These are phyloP conservation scores for Oriolus oriolus DNA, from an alignment of 2,113 vertebrate genomes.

Conservation along the genomic window DNA sequence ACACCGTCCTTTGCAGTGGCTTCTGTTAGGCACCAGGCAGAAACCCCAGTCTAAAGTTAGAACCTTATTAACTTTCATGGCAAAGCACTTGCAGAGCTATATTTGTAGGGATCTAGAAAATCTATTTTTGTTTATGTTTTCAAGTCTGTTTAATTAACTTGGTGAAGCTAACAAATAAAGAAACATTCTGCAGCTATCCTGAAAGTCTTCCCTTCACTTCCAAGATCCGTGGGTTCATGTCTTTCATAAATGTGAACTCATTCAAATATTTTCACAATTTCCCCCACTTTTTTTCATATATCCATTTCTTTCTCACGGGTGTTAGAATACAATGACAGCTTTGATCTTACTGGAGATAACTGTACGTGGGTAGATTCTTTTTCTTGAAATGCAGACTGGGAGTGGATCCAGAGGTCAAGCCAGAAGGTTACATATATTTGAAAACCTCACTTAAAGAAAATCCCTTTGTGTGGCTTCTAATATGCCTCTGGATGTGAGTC, in stretches of 20 bases:
- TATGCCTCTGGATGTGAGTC: neutral
- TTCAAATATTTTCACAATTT: conserved; percentile 33
- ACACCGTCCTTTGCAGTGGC: neutral
- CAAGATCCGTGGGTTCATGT: neutral
- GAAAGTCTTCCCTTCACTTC: neutral
- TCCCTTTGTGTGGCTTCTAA: conserved; percentile 9
- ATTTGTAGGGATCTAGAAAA: conserved; percentile 35
- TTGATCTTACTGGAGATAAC: conserved; percentile 16
- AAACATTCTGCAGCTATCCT: neutral
- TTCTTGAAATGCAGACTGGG: conserved; percentile 34
- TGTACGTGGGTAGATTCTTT: neutral
- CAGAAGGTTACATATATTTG: conserved; percentile 34
- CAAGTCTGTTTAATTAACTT: conserved; percentile 43
- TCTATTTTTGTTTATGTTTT: conserved; percentile 58
- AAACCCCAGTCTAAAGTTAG: neutral
- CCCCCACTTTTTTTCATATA: neutral
- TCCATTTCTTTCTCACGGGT: neutral
- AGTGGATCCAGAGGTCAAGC: conserved; percentile 12
- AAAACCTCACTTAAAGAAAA: conserved; percentile 19
- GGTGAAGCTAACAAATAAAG: conserved; percentile 18
- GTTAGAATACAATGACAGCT: neutral
- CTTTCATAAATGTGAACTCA: conserved; percentile 18
- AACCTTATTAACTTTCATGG: neutral
- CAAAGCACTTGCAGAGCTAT: neutral
- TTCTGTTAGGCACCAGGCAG: neutral